These are phyloP conservation scores for Hirtodrosophila duncani DNA, from an alignment of 2,888 invertebrate species.

Conservation along the genomic window DNA sequence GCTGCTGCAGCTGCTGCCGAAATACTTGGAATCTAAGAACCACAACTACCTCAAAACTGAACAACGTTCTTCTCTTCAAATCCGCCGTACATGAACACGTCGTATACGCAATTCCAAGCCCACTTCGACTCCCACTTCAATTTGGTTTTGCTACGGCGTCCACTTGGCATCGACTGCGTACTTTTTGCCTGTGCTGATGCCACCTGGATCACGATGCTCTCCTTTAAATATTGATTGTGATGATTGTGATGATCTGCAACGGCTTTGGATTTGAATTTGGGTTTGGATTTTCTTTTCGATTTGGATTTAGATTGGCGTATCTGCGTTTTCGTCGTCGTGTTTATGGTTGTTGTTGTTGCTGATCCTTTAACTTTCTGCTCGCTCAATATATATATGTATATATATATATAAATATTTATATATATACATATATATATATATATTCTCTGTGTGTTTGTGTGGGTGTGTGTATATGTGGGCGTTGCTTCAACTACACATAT, in stretches of 20 bases:
- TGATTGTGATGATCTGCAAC: too few species aligned
- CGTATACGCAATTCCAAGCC: constrained; percentile 12
- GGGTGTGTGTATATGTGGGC: constrained; percentile 12
- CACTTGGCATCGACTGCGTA: constrained; percentile 28
- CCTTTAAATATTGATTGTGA: background rate
- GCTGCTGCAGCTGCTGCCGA: background rate
- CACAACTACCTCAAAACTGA: too few species aligned
- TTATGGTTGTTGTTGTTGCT: background rate
- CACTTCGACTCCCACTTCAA: constrained; percentile 9
- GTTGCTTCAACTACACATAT: constrained; percentile 41
- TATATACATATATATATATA: constrained; percentile 23
- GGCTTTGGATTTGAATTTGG: too few species aligned
- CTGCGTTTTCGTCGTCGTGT: too few species aligned
- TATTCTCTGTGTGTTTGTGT: background rate
- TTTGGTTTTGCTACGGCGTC: constrained; percentile 24
- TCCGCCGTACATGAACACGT: too few species aligned
- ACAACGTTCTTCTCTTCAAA: too few species aligned
- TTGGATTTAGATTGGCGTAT: too few species aligned
- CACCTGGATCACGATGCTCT: background rate
- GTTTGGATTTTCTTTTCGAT: background rate
- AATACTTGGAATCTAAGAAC: background rate
- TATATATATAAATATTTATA: constrained; percentile 3
- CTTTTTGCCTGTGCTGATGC: background rate
- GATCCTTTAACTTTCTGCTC: constrained; percentile 4
- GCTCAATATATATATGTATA: constrained; percentile 4